Conservation (phyloP, 2,797 vertebrate species). For the Lagocephalus sceleratus region DNA sequence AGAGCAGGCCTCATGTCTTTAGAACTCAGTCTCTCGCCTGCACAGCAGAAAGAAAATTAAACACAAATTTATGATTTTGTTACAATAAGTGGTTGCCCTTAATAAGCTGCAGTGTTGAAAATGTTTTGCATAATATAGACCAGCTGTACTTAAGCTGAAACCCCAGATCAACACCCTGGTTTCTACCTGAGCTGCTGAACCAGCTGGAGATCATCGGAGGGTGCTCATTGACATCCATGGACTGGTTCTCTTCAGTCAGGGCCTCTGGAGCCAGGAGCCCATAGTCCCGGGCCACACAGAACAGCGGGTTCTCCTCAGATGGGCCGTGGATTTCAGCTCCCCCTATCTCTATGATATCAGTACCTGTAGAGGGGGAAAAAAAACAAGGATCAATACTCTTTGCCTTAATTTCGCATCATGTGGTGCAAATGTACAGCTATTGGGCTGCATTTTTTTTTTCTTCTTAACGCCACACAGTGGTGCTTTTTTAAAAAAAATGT, state of each 20-base stretch:
- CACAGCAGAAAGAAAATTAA: slow-evolving; percentile 1
- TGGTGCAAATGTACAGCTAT: too few species aligned
- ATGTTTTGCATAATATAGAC: background rate
- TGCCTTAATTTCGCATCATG: background rate
- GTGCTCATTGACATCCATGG: slow-evolving; percentile 64
- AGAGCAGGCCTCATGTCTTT: slow-evolving; percentile 52
- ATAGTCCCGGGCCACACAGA: slow-evolving; percentile 77
- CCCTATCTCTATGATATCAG: slow-evolving; percentile 80
- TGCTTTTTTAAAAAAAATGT: too few species aligned
- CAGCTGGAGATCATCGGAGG: slow-evolving; percentile 60
- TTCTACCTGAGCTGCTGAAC: slow-evolving; percentile 76
- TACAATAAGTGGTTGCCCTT: background rate
- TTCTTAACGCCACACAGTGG: too few species aligned
- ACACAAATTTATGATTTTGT: background rate
- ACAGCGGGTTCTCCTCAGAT: slow-evolving; percentile 82
- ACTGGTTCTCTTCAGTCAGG: slow-evolving; percentile 81
- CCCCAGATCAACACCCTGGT: background rate
- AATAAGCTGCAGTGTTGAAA: background rate
- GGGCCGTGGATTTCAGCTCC: slow-evolving; percentile 92
- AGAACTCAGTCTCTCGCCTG: slow-evolving; percentile 58
- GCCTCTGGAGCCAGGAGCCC: slow-evolving; percentile 75
- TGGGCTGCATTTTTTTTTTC: too few species aligned
- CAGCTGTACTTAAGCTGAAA: background rate
- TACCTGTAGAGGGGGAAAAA: slow-evolving; percentile 64
- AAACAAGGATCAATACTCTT: background rate